Conservation (phyloP, 2,113 vertebrate species). For the Melanotaenia duboulayi region DNA sequence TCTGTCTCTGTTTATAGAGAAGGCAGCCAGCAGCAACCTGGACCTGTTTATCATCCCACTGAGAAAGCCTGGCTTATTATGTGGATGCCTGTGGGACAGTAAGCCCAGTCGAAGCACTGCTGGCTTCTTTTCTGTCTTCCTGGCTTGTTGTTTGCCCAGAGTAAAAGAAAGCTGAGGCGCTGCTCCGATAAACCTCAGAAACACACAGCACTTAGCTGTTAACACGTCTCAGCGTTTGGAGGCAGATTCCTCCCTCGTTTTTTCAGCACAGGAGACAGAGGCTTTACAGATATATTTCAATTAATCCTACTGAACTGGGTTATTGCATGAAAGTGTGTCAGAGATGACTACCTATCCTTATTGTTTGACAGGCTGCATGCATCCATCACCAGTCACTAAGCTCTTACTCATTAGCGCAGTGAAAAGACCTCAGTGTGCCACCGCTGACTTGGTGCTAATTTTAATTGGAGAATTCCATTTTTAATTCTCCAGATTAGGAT, state of each 20-base stretch:
- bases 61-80: conserved; percentile 41
- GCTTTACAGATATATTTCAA: conserved; percentile 56
- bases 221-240: neutral
- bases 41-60: conserved; percentile 52
- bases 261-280: neutral
- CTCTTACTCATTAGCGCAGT: conserved; percentile 57
- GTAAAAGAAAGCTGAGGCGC: conserved; percentile 19
- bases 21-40: conserved; percentile 29
- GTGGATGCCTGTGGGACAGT: conserved; percentile 47
- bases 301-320: conserved; percentile 55
- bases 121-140: conserved; percentile 42
- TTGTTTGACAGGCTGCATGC: conserved; percentile 48
- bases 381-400: conserved; percentile 56
- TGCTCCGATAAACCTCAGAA: conserved; percentile 41
- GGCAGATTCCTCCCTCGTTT: neutral
- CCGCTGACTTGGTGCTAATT: conserved; percentile 87
- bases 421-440: conserved; percentile 48
- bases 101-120: conserved; percentile 37
- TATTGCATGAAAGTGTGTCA: conserved; percentile 43
- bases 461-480: conserved; percentile 95
- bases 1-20: conserved; percentile 10
- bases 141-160: conserved; percentile 41
- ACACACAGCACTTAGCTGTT: conserved; percentile 19
- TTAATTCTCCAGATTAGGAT: conserved; percentile 95
- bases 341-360: conserved; percentile 44